Base-by-base conservation (phyloP, 2,797 vertebrate species). In the Lindbergichthys nudifrons region DNA sequence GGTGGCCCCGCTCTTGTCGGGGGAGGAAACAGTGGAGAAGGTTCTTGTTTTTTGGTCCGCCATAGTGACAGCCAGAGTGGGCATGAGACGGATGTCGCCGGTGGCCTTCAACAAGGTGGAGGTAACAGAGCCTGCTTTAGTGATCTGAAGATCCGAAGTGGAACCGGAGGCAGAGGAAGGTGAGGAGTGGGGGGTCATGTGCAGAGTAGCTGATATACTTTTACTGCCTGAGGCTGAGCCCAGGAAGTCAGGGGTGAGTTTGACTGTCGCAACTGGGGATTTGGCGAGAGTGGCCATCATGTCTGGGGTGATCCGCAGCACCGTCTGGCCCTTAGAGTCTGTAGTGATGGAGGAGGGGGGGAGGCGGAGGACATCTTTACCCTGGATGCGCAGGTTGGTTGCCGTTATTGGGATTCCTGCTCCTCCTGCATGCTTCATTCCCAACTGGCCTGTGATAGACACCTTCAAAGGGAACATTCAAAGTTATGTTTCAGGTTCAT, bases 221-320 rank as follows among this genome's bases (percentile, higher is more conserved):
- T 98, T 99, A 77, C 94, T 89, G 2, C 95, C 70, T 0, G 92
- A 73, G 19, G 93, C 94, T 0, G 94, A 84, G 43, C 95, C 93
- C 64, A 99, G 95, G 79, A 99, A 97, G 87, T 99, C 98, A n/a
- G 98, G 97, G 3, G 96, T 98, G 83, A 99, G 93, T 89, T 99
- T 99, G 79, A 98, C 97, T 0, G 98, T 98, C 3, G 98, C 96
- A 36, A 99, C 96, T 50, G 97, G 97, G 26, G 97, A 98, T 88
- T 99, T 99, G 79, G 98, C 95, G 23, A 99, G 92, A 0, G 98
- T 99, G n/a, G 98, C 98, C 97, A 99, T 98, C 98, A 99, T 99
- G 94, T 99, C 98, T 0, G 98, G 98, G 4, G 98, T 99, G 89
- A 99, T 99, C 19, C 98, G 96, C 74, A 99, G 91, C 80, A 99